phyloP scores from a whole-genome alignment of 2,888 invertebrate species.

The Leptinotarsa peninsularis region DNA sequence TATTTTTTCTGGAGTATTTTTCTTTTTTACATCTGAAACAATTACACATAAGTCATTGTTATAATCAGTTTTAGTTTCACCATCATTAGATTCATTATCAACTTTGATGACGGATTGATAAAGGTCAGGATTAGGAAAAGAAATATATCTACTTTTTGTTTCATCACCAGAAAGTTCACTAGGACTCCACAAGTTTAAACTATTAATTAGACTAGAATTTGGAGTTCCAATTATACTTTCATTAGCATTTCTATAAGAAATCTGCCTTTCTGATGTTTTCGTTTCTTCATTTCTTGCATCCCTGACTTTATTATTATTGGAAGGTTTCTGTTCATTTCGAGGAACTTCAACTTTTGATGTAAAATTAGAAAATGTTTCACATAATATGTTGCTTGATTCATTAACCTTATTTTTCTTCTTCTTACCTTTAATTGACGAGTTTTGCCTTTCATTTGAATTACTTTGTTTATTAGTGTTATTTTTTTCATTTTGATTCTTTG shows the following conservation, averaged over 20 bases:
- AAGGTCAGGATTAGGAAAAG: too few relatives aligned
- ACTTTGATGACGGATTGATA: too few relatives aligned
- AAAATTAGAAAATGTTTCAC: neutral
- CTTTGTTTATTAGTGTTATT: too few relatives aligned
- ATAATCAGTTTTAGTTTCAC: neutral
- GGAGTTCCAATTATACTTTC: neutral
- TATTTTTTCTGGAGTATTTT: neutral
- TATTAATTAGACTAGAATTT: neutral
- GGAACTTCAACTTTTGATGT: neutral
- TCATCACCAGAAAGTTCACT: too few relatives aligned
- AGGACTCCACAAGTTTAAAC: too few relatives aligned
- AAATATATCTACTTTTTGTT: too few relatives aligned
- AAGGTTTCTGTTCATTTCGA: neutral
- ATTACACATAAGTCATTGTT: neutral
- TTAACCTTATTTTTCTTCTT: neutral
- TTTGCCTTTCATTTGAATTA: too few relatives aligned
- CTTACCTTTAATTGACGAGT: neutral
- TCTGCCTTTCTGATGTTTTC: too few relatives aligned
- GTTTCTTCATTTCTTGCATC: too few relatives aligned
- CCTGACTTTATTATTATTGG: neutral
- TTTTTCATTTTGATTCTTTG: too few relatives aligned
- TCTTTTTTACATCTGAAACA: neutral
- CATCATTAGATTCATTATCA: neutral
- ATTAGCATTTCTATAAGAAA: neutral
- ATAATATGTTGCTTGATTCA: neutral